Evolutionary conservation across 2,888 invertebrate species (phyloP).

Genomic region (Cryptocheilus praepositus): DNA sequence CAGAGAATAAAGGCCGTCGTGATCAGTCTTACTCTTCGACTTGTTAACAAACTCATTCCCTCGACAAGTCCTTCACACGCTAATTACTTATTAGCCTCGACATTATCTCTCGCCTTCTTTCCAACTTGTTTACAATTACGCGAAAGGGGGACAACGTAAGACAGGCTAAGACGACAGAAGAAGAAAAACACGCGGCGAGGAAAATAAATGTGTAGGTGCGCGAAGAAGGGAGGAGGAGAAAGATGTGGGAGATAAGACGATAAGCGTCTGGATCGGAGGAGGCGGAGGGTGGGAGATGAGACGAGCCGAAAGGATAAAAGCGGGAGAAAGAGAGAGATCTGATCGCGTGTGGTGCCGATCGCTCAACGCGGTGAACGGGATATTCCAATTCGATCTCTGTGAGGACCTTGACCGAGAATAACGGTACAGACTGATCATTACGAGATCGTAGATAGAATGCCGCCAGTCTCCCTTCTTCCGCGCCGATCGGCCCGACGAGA

Average conservation of each 20-base stretch:
- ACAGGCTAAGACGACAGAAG: neutral
- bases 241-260: neutral
- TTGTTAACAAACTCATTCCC: slow-evolving; percentile 1
- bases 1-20: neutral
- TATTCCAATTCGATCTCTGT: slow-evolving; percentile 58
- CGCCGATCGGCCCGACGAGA: neutral
- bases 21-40: neutral
- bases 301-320: neutral
- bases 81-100: slow-evolving; percentile 22
- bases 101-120: slow-evolving; percentile 3
- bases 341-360: slow-evolving; percentile 27
- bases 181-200: neutral
- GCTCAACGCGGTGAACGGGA: slow-evolving; percentile 39
- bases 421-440: slow-evolving; percentile 61
- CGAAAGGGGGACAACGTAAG: too few relatives aligned
- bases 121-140: slow-evolving; percentile 35
- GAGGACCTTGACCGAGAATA: slow-evolving; percentile 69
- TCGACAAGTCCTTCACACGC: slow-evolving; percentile 11
- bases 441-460: slow-evolving; percentile 50
- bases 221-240: slow-evolving; percentile 1
- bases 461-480: neutral
- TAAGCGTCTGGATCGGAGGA: neutral
- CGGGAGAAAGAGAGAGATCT: slow-evolving; percentile 14
- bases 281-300: neutral
- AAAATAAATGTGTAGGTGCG: too few relatives aligned